Conservation (phyloP, 2,888 invertebrate genomes). For the Linnaemya tessellans region DNA sequence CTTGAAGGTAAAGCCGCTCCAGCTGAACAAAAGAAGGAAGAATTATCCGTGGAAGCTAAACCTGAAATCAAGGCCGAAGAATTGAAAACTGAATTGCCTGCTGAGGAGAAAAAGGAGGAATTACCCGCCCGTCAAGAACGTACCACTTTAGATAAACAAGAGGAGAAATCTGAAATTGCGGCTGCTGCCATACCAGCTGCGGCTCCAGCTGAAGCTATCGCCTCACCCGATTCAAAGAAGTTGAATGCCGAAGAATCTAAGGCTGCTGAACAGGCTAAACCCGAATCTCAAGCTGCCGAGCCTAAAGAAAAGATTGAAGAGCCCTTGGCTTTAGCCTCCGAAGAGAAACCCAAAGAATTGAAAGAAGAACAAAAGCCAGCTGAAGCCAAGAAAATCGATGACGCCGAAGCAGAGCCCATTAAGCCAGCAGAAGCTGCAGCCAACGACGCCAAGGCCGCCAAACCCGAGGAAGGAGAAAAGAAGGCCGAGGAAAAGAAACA, state of each 20-base stretch:
- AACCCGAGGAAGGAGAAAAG: constrained; percentile 77
- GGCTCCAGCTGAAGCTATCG: constrained; percentile 41
- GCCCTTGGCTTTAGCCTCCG: constrained; percentile 75
- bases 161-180: constrained; percentile 52
- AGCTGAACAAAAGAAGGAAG: constrained; percentile 72
- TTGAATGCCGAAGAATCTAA: constrained; percentile 70
- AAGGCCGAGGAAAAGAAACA: constrained; percentile 56
- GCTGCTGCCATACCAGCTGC: constrained; percentile 51
- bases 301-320: constrained; percentile 71
- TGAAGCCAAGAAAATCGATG: constrained; percentile 78
- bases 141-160: constrained; percentile 73
- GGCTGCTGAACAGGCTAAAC: constrained; percentile 48
- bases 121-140: constrained; percentile 77
- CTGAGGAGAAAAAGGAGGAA: constrained; percentile 74
- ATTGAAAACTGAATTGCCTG: constrained; percentile 41
- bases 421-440: constrained; percentile 34
- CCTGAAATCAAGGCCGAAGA: constrained; percentile 59
- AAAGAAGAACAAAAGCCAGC: constrained; percentile 75
- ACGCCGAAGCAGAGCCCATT: constrained; percentile 83
- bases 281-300: constrained; percentile 73
- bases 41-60: constrained; percentile 62
- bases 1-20: constrained; percentile 71
- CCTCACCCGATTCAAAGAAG: constrained; percentile 66
- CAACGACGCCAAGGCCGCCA: constrained; percentile 81
- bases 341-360: constrained; percentile 77